Percentiles rank a stretch among this genome's conserved stretches.
Conservation (phyloP, 2,888 invertebrate genomes). For the Malthinus flaveolus region DNA sequence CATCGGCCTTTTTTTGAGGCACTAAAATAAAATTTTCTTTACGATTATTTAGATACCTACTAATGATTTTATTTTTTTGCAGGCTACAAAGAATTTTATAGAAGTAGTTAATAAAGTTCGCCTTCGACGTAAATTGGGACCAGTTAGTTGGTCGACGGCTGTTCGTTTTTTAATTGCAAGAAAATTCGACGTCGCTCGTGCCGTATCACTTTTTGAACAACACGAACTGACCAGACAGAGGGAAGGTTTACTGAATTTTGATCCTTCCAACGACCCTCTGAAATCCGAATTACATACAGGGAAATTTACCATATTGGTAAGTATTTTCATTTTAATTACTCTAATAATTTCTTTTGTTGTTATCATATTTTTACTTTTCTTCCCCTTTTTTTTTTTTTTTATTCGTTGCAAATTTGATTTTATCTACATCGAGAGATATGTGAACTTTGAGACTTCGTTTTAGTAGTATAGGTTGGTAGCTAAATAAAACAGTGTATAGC, state of each 20-base stretch:
- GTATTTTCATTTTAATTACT: constrained; percentile 40
- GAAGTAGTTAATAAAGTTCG: constrained; percentile 70
- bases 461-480: too few species aligned
- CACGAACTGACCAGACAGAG: constrained; percentile 87
- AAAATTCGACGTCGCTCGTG: constrained; percentile 91
- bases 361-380: too few species aligned
- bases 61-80: constrained; percentile 50
- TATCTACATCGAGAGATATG: too few species aligned
- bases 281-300: constrained; percentile 87
- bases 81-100: constrained; percentile 83
- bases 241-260: constrained; percentile 83
- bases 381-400: too few species aligned
- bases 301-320: constrained; percentile 94
- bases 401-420: too few species aligned
- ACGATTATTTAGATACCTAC: too few species aligned
- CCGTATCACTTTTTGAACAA: constrained; percentile 88
- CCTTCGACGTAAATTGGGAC: constrained; percentile 58
- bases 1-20: too few species aligned
- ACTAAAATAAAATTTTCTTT: too few species aligned
- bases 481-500: too few species aligned
- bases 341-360: too few species aligned
- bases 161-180: constrained; percentile 90
- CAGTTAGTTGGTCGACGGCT: constrained; percentile 84
- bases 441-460: too few species aligned
- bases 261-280: constrained; percentile 81